A percentile compares a stretch with the other conserved stretches of the same genome.
phyloP scores from a whole-genome alignment of 2,797 vertebrate genomes.

The Thalassophryne amazonica region DNA sequence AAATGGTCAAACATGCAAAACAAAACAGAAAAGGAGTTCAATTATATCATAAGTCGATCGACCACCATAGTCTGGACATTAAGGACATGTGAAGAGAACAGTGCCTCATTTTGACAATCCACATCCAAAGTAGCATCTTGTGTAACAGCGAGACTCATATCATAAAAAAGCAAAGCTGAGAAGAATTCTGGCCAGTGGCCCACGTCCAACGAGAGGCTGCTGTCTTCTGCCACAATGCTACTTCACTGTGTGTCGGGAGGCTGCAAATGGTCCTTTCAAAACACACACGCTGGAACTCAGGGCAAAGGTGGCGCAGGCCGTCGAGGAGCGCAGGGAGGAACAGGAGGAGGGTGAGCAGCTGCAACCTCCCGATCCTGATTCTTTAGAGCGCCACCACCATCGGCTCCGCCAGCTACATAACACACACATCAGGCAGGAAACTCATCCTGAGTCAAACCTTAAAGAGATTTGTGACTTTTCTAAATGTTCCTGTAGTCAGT shows the following conservation, averaged over 20 bases:
- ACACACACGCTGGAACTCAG: conserved; percentile 82
- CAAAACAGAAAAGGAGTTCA: no score
- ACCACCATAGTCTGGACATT: no score
- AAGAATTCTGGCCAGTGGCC: conserved; percentile 69
- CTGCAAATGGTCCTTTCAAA: conserved; percentile 84
- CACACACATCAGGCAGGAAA: no score
- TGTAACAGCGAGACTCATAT: conserved; percentile 66
- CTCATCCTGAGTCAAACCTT: no score
- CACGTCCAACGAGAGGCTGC: conserved; percentile 65
- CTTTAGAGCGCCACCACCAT: conserved; percentile 53
- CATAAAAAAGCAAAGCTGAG: conserved; percentile 71
- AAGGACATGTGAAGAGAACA: no score
- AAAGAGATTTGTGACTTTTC: conserved; percentile 1
- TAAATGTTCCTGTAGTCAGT: no score
- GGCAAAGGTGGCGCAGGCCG: conserved; percentile 83
- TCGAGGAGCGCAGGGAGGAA: conserved; percentile 70
- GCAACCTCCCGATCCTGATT: conserved; percentile 67
- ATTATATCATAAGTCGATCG: no score
- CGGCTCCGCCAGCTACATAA: conserved; percentile 52
- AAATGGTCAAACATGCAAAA: no score
- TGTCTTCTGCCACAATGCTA: conserved; percentile 71
- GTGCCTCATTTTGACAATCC: no score
- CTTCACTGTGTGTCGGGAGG: conserved; percentile 72
- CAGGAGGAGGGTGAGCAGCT: conserved; percentile 75
- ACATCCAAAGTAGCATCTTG: no score